phyloP scores from a whole-genome alignment of 2,888 invertebrate species.

The Conistra vaccinii region DNA sequence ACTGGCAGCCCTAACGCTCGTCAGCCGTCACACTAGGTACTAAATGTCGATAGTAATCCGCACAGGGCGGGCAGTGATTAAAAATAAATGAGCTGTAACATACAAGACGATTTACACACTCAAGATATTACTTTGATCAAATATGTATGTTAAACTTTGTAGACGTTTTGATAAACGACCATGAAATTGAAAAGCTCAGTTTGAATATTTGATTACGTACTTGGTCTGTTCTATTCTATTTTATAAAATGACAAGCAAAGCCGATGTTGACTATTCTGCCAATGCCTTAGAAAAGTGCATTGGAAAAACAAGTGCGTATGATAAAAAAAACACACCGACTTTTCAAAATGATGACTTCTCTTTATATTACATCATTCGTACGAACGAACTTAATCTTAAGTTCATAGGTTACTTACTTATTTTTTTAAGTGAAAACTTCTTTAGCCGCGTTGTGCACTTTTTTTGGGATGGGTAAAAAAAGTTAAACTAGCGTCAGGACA shows the following conservation, averaged over 20 bases:
- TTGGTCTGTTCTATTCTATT: too few relatives aligned
- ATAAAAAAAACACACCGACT: neutral
- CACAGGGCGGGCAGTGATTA: slow-evolving; percentile 72
- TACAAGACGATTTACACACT: slow-evolving; percentile 40
- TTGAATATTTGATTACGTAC: neutral
- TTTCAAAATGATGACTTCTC: neutral
- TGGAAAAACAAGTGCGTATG: too few relatives aligned
- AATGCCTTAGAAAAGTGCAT: too few relatives aligned
- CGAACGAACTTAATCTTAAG: too few relatives aligned
- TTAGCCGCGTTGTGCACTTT: too few relatives aligned
- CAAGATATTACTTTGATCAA: slow-evolving; percentile 27
- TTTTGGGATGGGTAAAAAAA: too few relatives aligned
- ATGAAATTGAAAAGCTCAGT: neutral
- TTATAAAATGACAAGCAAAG: too few relatives aligned
- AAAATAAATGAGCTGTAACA: slow-evolving; percentile 84
- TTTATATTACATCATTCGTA: neutral
- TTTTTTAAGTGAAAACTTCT: too few relatives aligned
- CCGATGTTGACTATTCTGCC: too few relatives aligned
- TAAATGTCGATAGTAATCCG: slow-evolving; percentile 44
- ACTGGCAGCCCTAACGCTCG: slow-evolving; percentile 47
- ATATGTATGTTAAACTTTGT: slow-evolving; percentile 15
- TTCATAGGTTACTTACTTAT: neutral
- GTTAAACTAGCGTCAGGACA: too few relatives aligned
- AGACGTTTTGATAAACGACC: slow-evolving; percentile 3
- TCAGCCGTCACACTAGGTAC: slow-evolving; percentile 33